Evolutionary conservation across 1,140 invertebrate genomes (phyloP).

Genomic region (Drosophila insularis): DNA sequence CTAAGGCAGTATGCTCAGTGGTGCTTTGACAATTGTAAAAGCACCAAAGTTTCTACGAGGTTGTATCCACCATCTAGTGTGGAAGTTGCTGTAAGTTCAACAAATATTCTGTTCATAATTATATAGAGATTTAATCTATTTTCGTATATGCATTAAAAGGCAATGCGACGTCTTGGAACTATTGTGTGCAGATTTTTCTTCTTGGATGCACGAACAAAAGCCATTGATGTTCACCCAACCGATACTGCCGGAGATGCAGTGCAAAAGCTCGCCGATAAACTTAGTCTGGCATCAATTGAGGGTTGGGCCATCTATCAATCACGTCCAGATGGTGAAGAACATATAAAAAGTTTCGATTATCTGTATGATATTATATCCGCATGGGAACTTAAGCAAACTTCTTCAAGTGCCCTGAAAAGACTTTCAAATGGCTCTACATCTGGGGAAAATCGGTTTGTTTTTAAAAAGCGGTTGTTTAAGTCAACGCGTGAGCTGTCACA

Average conservation of each 20-base stretch:
- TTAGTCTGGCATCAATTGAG: constrained; percentile 90
- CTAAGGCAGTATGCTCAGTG: constrained; percentile 94
- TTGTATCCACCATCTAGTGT: constrained; percentile 94
- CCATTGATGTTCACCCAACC: constrained; percentile 96
- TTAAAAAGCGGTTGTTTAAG: constrained; percentile 94
- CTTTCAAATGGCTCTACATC: constrained; percentile 86
- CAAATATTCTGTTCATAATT: background rate
- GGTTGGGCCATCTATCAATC: constrained; percentile 98
- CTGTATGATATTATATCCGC: constrained; percentile 96
- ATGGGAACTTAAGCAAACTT: constrained; percentile 91
- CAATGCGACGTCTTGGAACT: constrained; percentile 94
- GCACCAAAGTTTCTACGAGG: constrained; percentile 91
- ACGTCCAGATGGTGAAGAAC: constrained; percentile 92
- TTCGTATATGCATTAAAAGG: constrained; percentile 82
- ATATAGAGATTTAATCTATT: background rate
- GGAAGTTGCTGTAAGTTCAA: constrained; percentile 91
- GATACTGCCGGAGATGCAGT: constrained; percentile 96
- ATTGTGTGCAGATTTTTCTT: constrained; percentile 98
- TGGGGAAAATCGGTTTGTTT: constrained; percentile 96
- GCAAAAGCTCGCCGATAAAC: constrained; percentile 93
- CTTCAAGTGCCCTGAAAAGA: constrained; percentile 84
- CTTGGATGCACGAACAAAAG: constrained; percentile 96
- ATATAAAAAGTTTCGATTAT: constrained; percentile 96
- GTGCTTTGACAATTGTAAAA: constrained; percentile 96
- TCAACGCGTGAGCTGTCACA: constrained; percentile 95